phyloP scores from a whole-genome alignment of 2,113 vertebrate genomes.

The Mus pahari region DNA sequence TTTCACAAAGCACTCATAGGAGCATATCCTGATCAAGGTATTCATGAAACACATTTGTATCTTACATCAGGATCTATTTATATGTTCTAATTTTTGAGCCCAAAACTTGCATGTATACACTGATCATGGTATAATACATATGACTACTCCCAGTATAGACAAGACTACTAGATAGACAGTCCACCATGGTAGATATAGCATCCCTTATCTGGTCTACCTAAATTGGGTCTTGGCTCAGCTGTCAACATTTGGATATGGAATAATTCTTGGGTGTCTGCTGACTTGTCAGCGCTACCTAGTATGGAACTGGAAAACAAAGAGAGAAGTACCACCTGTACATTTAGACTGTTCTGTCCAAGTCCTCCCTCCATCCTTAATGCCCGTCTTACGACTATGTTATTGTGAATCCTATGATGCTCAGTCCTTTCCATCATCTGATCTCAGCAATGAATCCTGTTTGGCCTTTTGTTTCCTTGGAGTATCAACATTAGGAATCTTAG shows the following conservation, averaged over 20 bases:
- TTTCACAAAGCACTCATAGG: neutral
- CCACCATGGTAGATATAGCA: neutral
- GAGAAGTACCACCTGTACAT: constrained; percentile 48
- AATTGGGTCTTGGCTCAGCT: constrained; percentile 67
- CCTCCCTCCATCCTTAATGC: constrained; percentile 51
- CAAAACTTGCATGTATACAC: constrained; percentile 6
- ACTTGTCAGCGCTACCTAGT: constrained; percentile 73
- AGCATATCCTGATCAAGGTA: neutral
- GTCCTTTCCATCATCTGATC: constrained; percentile 11
- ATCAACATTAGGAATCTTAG: constrained; percentile 35
- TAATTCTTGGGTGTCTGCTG: constrained; percentile 72
- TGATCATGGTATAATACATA: constrained; percentile 46
- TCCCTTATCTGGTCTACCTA: constrained; percentile 70
- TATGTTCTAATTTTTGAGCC: constrained; percentile 25
- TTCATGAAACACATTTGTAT: constrained; percentile 34
- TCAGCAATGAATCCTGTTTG: constrained; percentile 47
- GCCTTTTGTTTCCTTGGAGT: constrained; percentile 58
- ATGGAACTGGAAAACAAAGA: constrained; percentile 70
- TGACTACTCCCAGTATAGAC: neutral
- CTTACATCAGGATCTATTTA: constrained; percentile 32
- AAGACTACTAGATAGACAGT: neutral
- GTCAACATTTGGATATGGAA: constrained; percentile 69
- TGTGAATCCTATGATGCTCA: constrained; percentile 16
- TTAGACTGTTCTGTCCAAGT: constrained; percentile 26
- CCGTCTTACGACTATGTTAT: neutral